phyloP scores from a whole-genome alignment of 2,113 vertebrate genomes.

The Eulemur rufifrons region DNA sequence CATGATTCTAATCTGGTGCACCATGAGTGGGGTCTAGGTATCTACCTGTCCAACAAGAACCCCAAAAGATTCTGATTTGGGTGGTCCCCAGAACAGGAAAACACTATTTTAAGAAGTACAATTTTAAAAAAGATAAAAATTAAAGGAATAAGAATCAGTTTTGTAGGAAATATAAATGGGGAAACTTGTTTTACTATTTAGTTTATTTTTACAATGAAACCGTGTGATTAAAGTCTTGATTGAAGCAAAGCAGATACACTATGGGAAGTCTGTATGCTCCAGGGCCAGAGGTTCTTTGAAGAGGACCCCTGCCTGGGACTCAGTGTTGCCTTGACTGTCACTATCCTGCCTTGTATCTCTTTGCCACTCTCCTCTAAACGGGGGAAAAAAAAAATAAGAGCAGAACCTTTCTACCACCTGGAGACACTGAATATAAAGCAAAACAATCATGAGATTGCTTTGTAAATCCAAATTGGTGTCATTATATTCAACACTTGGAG shows the following conservation, averaged over 20 bases:
- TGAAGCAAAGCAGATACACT: neutral
- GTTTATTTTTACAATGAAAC: neutral
- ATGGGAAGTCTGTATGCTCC: accelerated
- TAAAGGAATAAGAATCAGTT: neutral
- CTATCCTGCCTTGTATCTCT: neutral
- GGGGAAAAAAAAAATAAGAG: neutral
- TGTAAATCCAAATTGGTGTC: neutral
- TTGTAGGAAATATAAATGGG: neutral
- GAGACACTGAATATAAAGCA: neutral
- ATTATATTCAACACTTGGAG: neutral
- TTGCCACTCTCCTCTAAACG: neutral
- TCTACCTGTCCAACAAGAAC: neutral
- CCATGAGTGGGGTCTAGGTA: neutral
- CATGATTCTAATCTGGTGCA: neutral
- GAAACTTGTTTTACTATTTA: neutral
- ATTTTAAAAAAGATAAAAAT: neutral
- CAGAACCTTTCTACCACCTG: neutral
- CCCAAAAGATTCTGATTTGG: neutral
- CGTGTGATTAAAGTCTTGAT: neutral
- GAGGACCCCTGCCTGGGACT: neutral
- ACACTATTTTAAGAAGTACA: neutral
- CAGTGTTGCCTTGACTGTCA: neutral
- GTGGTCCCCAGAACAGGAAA: neutral
- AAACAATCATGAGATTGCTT: neutral
- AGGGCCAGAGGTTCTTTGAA: neutral